phyloP scores from a whole-genome alignment of 2,888 invertebrate species.

The Pyrgus malvae region DNA sequence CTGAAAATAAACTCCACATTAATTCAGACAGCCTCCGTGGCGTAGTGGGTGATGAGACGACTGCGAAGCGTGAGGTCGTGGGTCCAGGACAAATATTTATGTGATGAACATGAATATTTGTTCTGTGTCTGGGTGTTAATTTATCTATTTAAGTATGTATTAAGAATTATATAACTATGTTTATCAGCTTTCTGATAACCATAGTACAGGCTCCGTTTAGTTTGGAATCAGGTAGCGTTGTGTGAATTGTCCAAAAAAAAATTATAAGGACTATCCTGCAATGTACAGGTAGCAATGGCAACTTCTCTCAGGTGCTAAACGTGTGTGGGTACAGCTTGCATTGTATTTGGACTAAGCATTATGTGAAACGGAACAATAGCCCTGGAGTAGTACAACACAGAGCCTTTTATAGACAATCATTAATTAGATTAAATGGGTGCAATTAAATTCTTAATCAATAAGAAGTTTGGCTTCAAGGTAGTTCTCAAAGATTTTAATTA shows the following conservation, averaged over 20 bases:
- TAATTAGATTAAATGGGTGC: conserved; percentile 22
- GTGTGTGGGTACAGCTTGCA: conserved; percentile 21
- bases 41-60: no score
- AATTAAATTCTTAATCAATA: conserved; percentile 22
- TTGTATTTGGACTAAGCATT: conserved; percentile 23
- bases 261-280: conserved; percentile 4
- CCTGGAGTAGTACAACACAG: conserved; percentile 7
- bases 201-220: no score
- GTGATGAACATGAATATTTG: no score
- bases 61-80: no score
- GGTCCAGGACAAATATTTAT: no score
- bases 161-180: no score
- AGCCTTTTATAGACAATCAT: conserved; percentile 22
- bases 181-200: no score
- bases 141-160: no score
- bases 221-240: no score
- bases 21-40: no score
- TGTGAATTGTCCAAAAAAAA: background rate
- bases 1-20: no score
- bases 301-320: background rate
- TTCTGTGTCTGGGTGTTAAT: no score
- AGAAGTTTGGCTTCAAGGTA: conserved; percentile 13
- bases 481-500: conserved; percentile 3
- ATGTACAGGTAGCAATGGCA: background rate
- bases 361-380: conserved; percentile 24